Conservation (phyloP, 1,140 invertebrate species). For the Panagrolaimus sp. region DNA sequence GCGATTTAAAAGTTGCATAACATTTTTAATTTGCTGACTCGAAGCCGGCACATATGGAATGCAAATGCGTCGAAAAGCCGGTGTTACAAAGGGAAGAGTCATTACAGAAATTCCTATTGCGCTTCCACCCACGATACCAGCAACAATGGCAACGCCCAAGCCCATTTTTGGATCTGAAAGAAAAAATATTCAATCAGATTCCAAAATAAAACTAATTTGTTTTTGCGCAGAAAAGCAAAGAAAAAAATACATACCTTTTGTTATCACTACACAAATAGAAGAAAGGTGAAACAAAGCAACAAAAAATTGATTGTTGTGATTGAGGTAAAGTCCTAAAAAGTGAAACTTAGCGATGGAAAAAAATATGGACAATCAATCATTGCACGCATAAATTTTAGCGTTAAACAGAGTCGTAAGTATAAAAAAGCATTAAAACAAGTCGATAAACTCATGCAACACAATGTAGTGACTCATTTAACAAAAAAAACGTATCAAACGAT, state of each 20-base stretch:
- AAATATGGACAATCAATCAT: background rate
- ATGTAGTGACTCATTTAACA: no score
- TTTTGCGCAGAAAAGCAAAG: constrained; percentile 8
- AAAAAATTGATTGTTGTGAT: background rate
- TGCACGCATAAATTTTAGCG: no score
- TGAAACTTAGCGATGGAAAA: background rate
- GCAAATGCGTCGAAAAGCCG: constrained; percentile 49
- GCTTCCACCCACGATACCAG: constrained; percentile 44
- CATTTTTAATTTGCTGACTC: constrained; percentile 45
- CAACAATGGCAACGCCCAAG: constrained; percentile 28
- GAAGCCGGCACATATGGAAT: constrained; percentile 56
- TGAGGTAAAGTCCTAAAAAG: background rate
- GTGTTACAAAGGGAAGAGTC: constrained; percentile 50
- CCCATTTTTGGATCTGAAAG: constrained; percentile 21
- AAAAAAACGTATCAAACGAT: no score
- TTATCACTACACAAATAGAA: constrained; percentile 3
- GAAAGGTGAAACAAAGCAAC: background rate
- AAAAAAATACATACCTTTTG: constrained; percentile 11
- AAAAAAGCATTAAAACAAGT: no score
- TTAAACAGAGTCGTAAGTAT: no score
- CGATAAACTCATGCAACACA: no score
- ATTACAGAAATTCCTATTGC: constrained; percentile 47
- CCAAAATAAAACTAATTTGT: constrained; percentile 16
- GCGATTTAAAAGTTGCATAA: constrained; percentile 33
- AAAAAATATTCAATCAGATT: constrained; percentile 2